Evolutionary conservation across 1,140 invertebrate species (phyloP).

Genomic region (Hetaerina americana): DNA sequence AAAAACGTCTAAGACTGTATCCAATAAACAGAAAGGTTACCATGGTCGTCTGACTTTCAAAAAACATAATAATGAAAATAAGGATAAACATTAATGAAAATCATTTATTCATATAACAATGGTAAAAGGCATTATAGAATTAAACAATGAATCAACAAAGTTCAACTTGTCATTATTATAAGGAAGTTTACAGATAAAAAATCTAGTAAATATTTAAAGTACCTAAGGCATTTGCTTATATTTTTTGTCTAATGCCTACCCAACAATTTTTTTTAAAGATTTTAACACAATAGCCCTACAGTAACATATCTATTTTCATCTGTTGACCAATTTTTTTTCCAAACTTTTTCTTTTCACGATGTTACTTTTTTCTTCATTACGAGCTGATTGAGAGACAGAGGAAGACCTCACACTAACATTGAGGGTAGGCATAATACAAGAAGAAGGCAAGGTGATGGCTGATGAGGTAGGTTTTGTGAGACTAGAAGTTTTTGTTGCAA

Average conservation of each 20-base stretch:
- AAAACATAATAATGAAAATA: too few species aligned
- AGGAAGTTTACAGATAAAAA: neutral
- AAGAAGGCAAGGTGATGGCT: neutral
- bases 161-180: neutral
- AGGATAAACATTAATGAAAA: constrained; percentile 1
- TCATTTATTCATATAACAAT: neutral
- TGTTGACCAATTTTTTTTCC: neutral
- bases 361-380: neutral
- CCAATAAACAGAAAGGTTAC: too few species aligned
- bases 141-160: neutral
- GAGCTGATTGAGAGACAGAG: neutral
- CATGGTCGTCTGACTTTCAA: too few species aligned
- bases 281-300: neutral
- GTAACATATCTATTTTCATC: neutral
- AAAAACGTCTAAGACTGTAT: too few species aligned
- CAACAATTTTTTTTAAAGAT: neutral
- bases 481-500: neutral
- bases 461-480: neutral
- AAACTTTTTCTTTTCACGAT: neutral
- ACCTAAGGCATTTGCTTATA: neutral
- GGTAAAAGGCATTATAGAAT: neutral
- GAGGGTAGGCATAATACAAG: neutral
- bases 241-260: neutral
- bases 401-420: neutral
- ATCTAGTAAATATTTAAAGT: neutral